A percentile compares a stretch with the other conserved stretches of the same genome.
Evolutionary conservation across 1,140 invertebrate genomes (phyloP).

Genomic region (Drosophila sechellia): DNA sequence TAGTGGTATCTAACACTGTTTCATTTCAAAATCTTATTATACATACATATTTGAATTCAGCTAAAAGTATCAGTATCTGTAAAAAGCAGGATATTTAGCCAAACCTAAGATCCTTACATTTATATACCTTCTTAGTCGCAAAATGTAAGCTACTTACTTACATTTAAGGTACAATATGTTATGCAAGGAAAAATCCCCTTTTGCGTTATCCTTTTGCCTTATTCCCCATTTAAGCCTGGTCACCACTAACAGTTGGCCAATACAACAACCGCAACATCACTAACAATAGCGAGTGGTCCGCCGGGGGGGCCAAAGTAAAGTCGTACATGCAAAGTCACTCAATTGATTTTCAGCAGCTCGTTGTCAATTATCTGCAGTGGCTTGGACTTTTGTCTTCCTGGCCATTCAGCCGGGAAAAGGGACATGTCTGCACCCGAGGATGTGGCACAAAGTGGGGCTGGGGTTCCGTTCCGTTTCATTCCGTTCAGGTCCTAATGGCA

Average conservation of each 20-base stretch:
- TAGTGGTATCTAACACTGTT: too few relatives aligned
- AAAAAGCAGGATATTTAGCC: too few relatives aligned
- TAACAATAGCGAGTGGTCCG: conserved; percentile 15
- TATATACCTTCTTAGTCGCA: neutral
- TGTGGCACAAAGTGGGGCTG: neutral
- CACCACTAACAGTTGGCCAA: conserved; percentile 11
- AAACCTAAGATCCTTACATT: neutral
- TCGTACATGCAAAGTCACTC: conserved; percentile 71
- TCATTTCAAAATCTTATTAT: too few relatives aligned
- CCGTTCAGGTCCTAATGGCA: conserved; percentile 55
- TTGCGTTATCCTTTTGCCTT: neutral
- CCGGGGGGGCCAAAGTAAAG: conserved; percentile 13
- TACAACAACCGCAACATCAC: conserved; percentile 29
- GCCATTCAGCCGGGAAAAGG: conserved; percentile 37
- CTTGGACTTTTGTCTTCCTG: conserved; percentile 55
- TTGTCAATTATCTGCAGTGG: conserved; percentile 69
- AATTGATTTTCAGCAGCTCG: conserved; percentile 74
- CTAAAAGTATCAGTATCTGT: too few relatives aligned
- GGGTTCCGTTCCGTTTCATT: neutral
- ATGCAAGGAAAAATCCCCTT: neutral
- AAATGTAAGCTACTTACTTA: neutral
- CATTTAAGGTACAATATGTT: neutral
- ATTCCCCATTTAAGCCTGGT: neutral
- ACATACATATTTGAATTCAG: too few relatives aligned
- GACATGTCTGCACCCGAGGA: conserved; percentile 6